A percentile compares a stretch with the other conserved stretches of the same genome.
These are phyloP conservation scores for Emydoidea blandingii DNA, from an alignment of 2,797 vertebrate species.

Conservation along the genomic window DNA sequence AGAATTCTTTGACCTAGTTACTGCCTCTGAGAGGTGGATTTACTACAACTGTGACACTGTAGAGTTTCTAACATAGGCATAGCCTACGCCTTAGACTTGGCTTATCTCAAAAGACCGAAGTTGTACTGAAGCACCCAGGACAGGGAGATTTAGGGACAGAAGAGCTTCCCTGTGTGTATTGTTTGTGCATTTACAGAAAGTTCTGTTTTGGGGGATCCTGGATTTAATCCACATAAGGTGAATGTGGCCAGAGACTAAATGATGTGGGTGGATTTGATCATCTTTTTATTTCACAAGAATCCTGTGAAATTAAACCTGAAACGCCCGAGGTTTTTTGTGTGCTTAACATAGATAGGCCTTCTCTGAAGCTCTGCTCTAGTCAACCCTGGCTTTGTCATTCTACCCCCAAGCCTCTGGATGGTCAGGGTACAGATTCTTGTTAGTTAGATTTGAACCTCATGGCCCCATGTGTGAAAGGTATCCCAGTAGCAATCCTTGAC, in stretches of 20 bases:
- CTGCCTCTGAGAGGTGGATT: too few species aligned
- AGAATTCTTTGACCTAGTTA: too few species aligned
- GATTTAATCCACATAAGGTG: background rate
- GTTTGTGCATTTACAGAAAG: background rate
- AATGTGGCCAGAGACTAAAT: background rate
- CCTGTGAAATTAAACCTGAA: background rate
- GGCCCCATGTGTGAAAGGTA: background rate
- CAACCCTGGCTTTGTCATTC: background rate
- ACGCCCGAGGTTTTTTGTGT: background rate
- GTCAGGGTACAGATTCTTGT: background rate
- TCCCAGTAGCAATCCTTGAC: background rate
- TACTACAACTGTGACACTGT: too few species aligned
- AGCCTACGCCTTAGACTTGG: too few species aligned
- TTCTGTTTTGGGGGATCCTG: background rate
- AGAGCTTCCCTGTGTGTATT: background rate
- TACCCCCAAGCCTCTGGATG: background rate
- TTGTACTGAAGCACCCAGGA: background rate
- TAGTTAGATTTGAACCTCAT: background rate
- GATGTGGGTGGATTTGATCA: background rate
- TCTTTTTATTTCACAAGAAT: background rate
- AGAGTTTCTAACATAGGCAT: too few species aligned
- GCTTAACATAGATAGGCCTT: background rate
- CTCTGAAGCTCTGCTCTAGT: background rate
- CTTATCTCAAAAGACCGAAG: background rate
- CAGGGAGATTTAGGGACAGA: background rate